Conservation (phyloP, 2,113 vertebrate genomes). For the Alligator sinensis region DNA sequence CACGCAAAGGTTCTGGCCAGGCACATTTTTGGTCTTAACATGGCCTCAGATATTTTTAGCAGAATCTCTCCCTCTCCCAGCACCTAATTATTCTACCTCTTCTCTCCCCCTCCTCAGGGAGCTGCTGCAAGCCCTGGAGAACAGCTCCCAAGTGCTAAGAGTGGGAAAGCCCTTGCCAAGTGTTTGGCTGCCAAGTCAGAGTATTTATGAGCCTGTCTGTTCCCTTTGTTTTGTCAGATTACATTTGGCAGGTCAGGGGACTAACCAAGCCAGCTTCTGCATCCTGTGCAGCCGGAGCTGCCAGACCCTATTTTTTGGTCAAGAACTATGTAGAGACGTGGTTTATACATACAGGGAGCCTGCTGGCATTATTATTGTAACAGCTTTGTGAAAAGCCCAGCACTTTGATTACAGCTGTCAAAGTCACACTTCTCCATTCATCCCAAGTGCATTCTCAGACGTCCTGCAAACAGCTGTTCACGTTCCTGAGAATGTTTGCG, state of each 20-base stretch:
- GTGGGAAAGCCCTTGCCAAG: neutral
- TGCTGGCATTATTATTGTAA: neutral
- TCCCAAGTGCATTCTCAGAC: neutral
- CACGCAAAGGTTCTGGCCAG: neutral
- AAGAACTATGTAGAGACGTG: neutral
- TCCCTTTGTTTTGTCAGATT: neutral
- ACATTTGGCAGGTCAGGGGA: slow-evolving; percentile 1
- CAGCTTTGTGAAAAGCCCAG: neutral
- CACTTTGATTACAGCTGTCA: neutral
- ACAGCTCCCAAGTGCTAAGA: neutral
- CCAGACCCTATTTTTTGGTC: neutral
- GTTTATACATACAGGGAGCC: neutral
- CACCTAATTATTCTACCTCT: neutral
- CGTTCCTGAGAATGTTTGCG: neutral
- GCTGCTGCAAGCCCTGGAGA: neutral
- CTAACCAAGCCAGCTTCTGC: neutral
- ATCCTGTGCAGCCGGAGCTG: neutral
- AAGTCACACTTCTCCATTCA: accelerated
- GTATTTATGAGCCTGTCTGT: neutral
- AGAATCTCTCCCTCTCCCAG: neutral
- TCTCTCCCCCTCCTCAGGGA: neutral
- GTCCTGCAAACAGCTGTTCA: neutral
- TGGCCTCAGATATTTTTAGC: neutral
- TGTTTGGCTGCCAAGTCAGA: neutral
- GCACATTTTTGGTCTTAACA: neutral